Conservation (phyloP, 2,888 invertebrate species). For the Synergus itoensis region DNA sequence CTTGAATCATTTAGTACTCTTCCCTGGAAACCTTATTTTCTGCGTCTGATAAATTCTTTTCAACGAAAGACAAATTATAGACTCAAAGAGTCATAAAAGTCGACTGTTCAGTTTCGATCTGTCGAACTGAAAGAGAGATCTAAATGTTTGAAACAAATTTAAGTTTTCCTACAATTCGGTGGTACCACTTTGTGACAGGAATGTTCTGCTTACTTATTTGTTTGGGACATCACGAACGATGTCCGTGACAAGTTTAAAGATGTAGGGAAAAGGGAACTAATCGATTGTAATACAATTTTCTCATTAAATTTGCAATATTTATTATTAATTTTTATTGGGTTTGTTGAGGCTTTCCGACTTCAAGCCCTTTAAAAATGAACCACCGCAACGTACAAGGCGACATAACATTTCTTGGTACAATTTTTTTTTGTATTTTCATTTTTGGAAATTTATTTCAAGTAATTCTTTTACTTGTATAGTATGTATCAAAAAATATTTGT, state of each 20-base stretch:
- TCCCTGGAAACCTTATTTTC: constrained; percentile 9
- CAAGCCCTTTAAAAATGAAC: too few species aligned
- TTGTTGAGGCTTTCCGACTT: too few species aligned
- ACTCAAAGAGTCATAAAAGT: not conserved
- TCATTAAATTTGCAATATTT: not conserved
- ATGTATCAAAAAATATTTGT: too few species aligned
- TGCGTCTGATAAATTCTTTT: constrained; percentile 26
- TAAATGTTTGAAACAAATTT: not conserved
- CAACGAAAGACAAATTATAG: constrained; percentile 20
- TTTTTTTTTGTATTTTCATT: too few species aligned
- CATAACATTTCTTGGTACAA: too few species aligned
- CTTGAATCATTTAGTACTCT: constrained; percentile 4
- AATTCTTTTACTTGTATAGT: too few species aligned
- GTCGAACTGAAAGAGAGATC: not conserved
- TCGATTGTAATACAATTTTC: constrained; percentile 6
- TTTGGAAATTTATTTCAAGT: too few species aligned
- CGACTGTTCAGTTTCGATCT: constrained; percentile 23
- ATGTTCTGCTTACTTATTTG: constrained; percentile 4
- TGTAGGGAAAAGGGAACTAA: not conserved
- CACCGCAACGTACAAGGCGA: too few species aligned
- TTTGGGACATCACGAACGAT: constrained; percentile 23
- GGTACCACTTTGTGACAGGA: constrained; percentile 32
- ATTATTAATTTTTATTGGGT: too few species aligned
- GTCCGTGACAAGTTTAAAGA: constrained; percentile 1
- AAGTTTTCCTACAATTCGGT: not conserved